Percentiles rank a stretch among this genome's conserved stretches.
phyloP scores from a whole-genome alignment of 2,888 invertebrate genomes.

The Hypolimnas misippus region DNA sequence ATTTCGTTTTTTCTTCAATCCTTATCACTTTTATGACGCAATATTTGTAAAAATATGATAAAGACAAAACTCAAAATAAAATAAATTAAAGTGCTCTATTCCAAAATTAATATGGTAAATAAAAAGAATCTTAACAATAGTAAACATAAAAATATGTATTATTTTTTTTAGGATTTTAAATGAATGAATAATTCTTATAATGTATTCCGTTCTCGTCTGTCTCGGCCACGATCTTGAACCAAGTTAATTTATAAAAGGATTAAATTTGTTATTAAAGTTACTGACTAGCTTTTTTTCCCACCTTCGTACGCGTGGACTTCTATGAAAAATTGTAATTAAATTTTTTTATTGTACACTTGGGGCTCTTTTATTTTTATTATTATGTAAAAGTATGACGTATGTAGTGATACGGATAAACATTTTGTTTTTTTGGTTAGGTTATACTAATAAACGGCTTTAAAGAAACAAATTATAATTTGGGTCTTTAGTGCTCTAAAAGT shows the following conservation, averaged over 20 bases:
- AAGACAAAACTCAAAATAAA: too few species aligned
- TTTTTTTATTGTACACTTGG: background rate
- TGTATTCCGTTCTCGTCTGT: slow-evolving; percentile 9
- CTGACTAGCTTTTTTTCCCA: background rate
- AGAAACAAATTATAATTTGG: slow-evolving; percentile 9
- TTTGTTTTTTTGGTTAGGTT: too few species aligned
- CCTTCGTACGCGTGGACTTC: background rate
- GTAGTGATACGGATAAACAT: too few species aligned
- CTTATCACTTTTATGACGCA: too few species aligned
- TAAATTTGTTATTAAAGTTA: slow-evolving; percentile 1
- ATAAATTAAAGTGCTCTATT: too few species aligned
- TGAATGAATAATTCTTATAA: background rate
- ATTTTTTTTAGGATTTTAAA: background rate
- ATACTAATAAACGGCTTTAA: too few species aligned
- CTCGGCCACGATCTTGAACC: slow-evolving; percentile 9
- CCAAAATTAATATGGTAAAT: background rate
- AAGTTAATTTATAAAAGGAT: slow-evolving; percentile 22
- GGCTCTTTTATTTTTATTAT: too few species aligned
- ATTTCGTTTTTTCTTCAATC: too few species aligned
- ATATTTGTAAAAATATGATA: too few species aligned
- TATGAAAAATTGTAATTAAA: background rate
- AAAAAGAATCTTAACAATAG: background rate
- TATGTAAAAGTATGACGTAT: too few species aligned
- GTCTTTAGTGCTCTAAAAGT: slow-evolving; percentile 21
- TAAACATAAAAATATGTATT: background rate